Evolutionary conservation across 1,140 invertebrate genomes (phyloP).

Genomic region (Tyrophagus putrescentiae): DNA sequence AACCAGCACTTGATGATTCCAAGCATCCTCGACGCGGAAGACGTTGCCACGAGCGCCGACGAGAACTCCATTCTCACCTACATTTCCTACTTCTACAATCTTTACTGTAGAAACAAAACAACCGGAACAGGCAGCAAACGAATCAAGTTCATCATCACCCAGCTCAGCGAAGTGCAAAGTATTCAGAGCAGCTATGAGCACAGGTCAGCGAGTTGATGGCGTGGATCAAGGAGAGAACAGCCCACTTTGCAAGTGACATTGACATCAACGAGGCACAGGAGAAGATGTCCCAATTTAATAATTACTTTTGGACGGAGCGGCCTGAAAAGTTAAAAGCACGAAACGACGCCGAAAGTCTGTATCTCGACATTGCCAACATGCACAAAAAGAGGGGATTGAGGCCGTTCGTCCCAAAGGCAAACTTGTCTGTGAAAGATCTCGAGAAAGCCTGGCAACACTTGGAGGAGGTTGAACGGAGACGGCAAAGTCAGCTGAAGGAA

Average conservation of each 20-base stretch:
- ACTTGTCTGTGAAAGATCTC: background rate
- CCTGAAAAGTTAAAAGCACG: background rate
- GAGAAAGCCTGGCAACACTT: slow-evolving; percentile 5
- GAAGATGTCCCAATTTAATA: background rate
- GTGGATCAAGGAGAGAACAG: slow-evolving; percentile 72
- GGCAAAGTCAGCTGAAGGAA: background rate
- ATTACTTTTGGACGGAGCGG: background rate
- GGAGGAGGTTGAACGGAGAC: background rate
- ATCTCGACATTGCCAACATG: background rate
- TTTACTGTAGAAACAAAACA: slow-evolving; percentile 96
- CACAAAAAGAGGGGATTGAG: background rate
- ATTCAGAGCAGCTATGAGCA: slow-evolving; percentile 74
- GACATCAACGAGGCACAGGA: background rate
- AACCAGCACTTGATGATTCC: slow-evolving; percentile 80
- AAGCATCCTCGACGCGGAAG: slow-evolving; percentile 66
- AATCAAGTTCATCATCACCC: slow-evolving; percentile 89
- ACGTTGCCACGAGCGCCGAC: slow-evolving; percentile 75
- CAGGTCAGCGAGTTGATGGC: slow-evolving; percentile 62
- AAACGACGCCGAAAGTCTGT: background rate
- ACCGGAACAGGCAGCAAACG: slow-evolving; percentile 90
- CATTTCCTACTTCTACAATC: slow-evolving; percentile 97
- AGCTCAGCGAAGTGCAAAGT: slow-evolving; percentile 84
- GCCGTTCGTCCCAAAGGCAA: background rate
- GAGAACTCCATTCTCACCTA: slow-evolving; percentile 95
- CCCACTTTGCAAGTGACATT: background rate